A percentile compares a stretch with the other conserved stretches of the same genome.
phyloP scores from a whole-genome alignment of 1,140 invertebrate genomes.

The Meloidogyne floridensis region DNA sequence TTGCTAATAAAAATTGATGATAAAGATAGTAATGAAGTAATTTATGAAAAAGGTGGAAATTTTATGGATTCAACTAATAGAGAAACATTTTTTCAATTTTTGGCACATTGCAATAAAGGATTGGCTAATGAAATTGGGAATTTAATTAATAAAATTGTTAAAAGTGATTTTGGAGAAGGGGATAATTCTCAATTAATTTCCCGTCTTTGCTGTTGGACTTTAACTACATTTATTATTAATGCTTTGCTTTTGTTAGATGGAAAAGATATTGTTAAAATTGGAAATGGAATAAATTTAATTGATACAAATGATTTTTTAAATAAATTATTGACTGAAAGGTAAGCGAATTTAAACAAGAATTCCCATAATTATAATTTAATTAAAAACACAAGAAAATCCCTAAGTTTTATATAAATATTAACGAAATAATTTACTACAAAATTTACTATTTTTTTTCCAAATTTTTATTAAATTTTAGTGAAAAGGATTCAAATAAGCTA shows the following conservation, averaged over 20 bases:
- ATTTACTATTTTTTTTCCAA: not conserved
- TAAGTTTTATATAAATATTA: no score
- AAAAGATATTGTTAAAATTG: not conserved
- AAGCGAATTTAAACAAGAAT: not conserved
- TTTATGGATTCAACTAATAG: not conserved
- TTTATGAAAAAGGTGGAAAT: not conserved
- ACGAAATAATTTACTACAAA: not conserved
- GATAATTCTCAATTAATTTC: not conserved
- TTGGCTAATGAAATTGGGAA: not conserved
- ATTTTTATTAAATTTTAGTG: not conserved
- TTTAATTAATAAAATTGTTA: conserved; percentile 1
- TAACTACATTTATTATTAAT: not conserved
- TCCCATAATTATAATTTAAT: not conserved
- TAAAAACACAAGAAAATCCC: no score
- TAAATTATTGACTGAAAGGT: not conserved
- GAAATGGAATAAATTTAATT: not conserved
- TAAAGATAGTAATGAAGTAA: not conserved
- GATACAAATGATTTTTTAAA: not conserved
- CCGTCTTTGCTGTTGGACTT: conserved; percentile 1
- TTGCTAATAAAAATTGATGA: not conserved
- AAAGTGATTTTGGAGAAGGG: conserved; percentile 5
- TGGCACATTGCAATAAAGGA: not conserved
- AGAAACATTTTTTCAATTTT: conserved; percentile 6
- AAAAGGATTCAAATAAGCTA: not conserved
- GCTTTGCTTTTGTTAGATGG: not conserved